Evolutionary conservation across 2,113 vertebrate species (phyloP), one percentile per base, ranked within the genome.

Genomic region (Emydocephalus ijimae): DNA sequence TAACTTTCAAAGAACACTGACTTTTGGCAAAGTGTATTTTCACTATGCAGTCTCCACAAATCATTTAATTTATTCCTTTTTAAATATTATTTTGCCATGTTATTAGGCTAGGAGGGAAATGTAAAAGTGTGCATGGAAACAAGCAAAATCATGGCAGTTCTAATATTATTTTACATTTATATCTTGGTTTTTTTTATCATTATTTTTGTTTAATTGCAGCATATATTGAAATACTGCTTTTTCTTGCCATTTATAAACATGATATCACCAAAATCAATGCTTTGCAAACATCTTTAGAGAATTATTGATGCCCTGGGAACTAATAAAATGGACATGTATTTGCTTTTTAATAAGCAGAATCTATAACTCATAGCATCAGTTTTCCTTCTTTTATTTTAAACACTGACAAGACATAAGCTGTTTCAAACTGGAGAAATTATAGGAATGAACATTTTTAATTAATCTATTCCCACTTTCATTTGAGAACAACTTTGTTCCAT

Each of bases 281-380:
- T 87, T 93, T 21, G 20, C 15, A 93, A 74, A 74, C 29, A 92
- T 5, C 5, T 94, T 94, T 92, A 64, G 1, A 93, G 93, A 95
- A 52, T 64, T 43, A n/a, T 39, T 56, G 55, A 0, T 50, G 69
- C 85, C 56, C 69, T 45, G 94, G 93, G 57, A 94, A 95, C 93
- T 59, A 86, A 93, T 91, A 5, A 55, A 50, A 89, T 92, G 23
- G 15, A n/a, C 26, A 93, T 90, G 55, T 91, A 89, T 92, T 92
- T 92, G 50, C 8, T 34, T 15, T 93, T 57, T 92, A 86, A 89
- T 96, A 94, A 89, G 55, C 94, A 94, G 92, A 92, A 95, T 93
- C 91, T 94, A 94, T 94, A 92, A 95, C 90, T 93, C 92, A 48
- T 61, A 93, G 20, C 39, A 52, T 57, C 43, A 29, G 14, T 89